Evolutionary conservation across 2,113 vertebrate species (phyloP), one percentile per base, ranked within the genome.

Genomic region (Verasper variegatus): DNA sequence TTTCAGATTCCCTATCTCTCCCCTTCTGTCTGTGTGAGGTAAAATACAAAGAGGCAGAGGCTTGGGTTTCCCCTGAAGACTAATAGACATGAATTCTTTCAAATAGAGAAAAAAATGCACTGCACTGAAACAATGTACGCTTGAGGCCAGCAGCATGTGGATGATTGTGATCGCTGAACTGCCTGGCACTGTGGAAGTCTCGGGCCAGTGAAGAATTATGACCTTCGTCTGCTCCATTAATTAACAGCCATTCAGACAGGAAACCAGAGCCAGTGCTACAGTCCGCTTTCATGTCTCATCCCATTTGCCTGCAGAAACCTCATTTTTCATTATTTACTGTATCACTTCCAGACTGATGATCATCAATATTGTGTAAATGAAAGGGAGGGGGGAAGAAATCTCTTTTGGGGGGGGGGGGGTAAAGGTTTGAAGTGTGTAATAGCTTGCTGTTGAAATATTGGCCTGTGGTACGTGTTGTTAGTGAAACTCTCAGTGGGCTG

Each of bases 191-290:
- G 65, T 85, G 85, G 80, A 74, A 76, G 85, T 72, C 82, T 55
- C 51, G 14, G 79, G 68, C 69, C 74, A 45, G 62, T 31, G 66
- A 88, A 86, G 88, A 89, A 71, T 87, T 80, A 90, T 82, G 81
- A 79, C 78, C 86, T 89, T 80, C 71, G 82, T 91, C 93, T 92
- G 92, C 86, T 84, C 83, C 90, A 92, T 91, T 92, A 93, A 92
- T 94, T 93, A 93, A 91, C 86, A 89, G 79, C 81, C 88, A 80
- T 87, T 91, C 89, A 91, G 89, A 92, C 90, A 91, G 90, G 87
- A 94, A 93, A 94, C 91, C 76, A 92, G 87, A 93, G 82, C 90
- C 92, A 90, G 91, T 74, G 72, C 88, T 89, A 68, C 82, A 73
- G 73, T 60, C 78, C 12, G 21, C 91, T 92, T 92, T 93, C 87